These are phyloP conservation scores for human (Homo sapiens) DNA, from an alignment of 2,113 vertebrate species.

Conservation along the genomic window DNA sequence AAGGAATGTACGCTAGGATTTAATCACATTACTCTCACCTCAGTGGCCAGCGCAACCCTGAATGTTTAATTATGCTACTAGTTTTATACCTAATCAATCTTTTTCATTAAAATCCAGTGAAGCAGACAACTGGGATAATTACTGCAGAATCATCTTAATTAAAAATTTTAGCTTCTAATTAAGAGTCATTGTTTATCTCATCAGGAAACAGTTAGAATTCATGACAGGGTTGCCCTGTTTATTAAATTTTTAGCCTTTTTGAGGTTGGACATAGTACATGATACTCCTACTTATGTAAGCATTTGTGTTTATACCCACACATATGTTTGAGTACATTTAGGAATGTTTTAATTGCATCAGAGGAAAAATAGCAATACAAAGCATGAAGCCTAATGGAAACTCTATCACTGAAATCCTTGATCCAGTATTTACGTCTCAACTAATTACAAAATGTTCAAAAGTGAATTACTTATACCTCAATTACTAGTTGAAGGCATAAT, in stretches of 20 bases:
- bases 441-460: slow-evolving; percentile 75
- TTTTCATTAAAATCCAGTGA: slow-evolving; percentile 91
- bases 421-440: slow-evolving; percentile 70
- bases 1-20: slow-evolving; percentile 79
- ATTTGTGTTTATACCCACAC: slow-evolving; percentile 34
- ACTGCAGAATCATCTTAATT: slow-evolving; percentile 94
- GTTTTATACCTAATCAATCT: slow-evolving; percentile 92
- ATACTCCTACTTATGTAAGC: slow-evolving; percentile 4
- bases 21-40: slow-evolving; percentile 86
- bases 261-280: slow-evolving; percentile 66
- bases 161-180: slow-evolving; percentile 94
- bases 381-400: slow-evolving; percentile 6
- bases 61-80: slow-evolving; percentile 89
- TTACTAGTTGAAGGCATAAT: slow-evolving; percentile 66
- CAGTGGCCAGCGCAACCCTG: slow-evolving; percentile 82
- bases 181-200: slow-evolving; percentile 95
- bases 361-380: slow-evolving; percentile 49
- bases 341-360: slow-evolving; percentile 31
- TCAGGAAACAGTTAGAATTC: slow-evolving; percentile 90
- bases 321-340: slow-evolving; percentile 41
- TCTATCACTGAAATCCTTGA: slow-evolving; percentile 50
- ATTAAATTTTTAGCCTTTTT: slow-evolving; percentile 77
- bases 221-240: slow-evolving; percentile 82
- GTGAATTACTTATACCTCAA: slow-evolving; percentile 71
- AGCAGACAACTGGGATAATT: slow-evolving; percentile 94